Percentiles rank a stretch among this genome's conserved stretches.
These are phyloP conservation scores for Poecile atricapillus DNA, from an alignment of 2,113 vertebrate genomes.

Conservation along the genomic window DNA sequence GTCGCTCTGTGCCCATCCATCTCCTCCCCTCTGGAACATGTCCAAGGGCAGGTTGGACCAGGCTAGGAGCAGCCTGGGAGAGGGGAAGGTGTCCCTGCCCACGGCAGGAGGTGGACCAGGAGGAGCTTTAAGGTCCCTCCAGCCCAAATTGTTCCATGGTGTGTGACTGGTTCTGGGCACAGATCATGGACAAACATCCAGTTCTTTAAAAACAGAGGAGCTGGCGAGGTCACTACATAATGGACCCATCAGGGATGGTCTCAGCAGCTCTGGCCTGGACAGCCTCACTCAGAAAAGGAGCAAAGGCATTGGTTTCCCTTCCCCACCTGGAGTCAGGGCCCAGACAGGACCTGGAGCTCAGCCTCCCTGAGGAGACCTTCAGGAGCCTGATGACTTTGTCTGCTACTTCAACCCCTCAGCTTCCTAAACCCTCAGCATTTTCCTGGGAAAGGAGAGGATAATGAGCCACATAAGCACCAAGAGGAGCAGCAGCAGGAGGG, in stretches of 20 bases:
- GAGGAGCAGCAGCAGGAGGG: conserved; percentile 10
- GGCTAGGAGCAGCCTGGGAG: neutral
- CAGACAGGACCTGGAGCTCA: neutral
- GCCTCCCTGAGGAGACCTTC: neutral
- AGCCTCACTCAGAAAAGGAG: neutral
- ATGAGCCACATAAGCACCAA: neutral
- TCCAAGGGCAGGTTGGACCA: fast-evolving
- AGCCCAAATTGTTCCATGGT: neutral
- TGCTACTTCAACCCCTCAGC: neutral
- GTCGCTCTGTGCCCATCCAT: neutral
- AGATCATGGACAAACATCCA: neutral
- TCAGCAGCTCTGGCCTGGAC: neutral
- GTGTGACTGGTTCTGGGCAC: neutral
- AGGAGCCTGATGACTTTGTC: neutral
- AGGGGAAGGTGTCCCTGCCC: neutral
- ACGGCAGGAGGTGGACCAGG: fast-evolving
- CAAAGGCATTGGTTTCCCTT: neutral
- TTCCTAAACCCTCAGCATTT: neutral
- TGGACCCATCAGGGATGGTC: neutral
- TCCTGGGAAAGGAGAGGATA: neutral
- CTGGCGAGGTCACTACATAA: neutral
- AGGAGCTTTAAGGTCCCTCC: neutral
- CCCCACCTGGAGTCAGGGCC: neutral
- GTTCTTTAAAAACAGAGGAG: neutral
- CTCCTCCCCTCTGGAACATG: neutral